phyloP scores from a whole-genome alignment of 2,797 vertebrate genomes.

The Neopelma chrysocephalum region DNA sequence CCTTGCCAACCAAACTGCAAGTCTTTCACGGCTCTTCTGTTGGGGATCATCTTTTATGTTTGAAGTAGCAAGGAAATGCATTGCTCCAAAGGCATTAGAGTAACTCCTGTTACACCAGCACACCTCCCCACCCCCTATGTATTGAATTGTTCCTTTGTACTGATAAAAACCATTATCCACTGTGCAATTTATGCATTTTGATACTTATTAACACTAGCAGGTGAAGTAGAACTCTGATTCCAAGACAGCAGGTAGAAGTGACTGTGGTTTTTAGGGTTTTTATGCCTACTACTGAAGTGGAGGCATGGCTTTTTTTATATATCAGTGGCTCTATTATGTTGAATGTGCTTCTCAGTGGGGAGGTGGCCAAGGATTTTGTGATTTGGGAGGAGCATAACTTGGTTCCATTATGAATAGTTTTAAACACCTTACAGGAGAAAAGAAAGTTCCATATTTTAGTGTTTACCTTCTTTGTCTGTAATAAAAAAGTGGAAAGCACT shows the following conservation, averaged over 20 bases:
- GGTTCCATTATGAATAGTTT: neutral
- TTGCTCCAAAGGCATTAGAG: neutral
- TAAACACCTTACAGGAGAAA: neutral
- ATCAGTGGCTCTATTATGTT: neutral
- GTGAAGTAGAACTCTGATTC: neutral
- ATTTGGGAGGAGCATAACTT: neutral
- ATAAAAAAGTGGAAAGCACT: neutral
- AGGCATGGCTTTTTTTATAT: neutral
- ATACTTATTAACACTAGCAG: neutral
- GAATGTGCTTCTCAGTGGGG: neutral
- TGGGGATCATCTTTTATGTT: neutral
- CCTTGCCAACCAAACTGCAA: neutral
- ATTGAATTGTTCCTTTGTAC: neutral
- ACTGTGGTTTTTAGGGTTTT: neutral
- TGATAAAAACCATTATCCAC: neutral
- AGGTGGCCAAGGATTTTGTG: neutral
- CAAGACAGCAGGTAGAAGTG: neutral
- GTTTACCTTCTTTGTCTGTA: neutral
- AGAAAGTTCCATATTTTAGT: neutral
- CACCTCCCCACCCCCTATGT: accelerated
- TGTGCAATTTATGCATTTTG: neutral
- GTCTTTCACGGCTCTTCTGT: neutral
- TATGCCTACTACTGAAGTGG: neutral
- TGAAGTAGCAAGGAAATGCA: neutral
- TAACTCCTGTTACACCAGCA: neutral